Conservation (phyloP, 2,888 invertebrate species). For the Erpobdella octoculata region DNA sequence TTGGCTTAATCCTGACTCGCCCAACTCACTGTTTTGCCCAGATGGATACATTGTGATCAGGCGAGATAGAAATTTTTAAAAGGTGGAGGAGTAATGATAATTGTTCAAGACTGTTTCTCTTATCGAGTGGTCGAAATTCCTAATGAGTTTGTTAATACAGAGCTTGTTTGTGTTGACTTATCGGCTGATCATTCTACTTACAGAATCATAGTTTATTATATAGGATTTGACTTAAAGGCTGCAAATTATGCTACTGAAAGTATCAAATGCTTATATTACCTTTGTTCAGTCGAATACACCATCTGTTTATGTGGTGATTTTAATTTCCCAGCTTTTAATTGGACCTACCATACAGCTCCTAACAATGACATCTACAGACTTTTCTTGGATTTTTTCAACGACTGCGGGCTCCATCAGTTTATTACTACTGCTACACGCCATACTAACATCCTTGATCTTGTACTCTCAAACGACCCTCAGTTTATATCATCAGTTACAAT, state of each 20-base stretch:
- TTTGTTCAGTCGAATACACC: not conserved
- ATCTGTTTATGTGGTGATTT: not conserved
- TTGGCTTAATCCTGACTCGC: not conserved
- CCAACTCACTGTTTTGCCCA: not conserved
- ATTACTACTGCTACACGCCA: not conserved
- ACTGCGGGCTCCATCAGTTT: not conserved
- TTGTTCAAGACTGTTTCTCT: not conserved
- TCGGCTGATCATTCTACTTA: not conserved
- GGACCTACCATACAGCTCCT: not conserved
- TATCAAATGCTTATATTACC: not conserved
- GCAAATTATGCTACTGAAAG: not conserved
- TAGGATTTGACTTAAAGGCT: not conserved
- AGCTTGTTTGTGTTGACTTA: not conserved
- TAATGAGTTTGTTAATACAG: not conserved
- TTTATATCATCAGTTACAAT: not conserved
- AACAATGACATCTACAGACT: constrained; percentile 1
- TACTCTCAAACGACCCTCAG: not conserved
- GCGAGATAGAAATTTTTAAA: not conserved
- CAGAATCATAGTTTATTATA: constrained; percentile 4
- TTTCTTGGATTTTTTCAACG: not conserved
- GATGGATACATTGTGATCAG: not conserved
- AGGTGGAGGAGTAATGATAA: not conserved
- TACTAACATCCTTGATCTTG: not conserved
- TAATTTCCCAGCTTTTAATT: not conserved
- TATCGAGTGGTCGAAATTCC: not conserved